Base-by-base conservation (phyloP, 2,797 vertebrate species). In the Enteromius afrohamiltoni region DNA sequence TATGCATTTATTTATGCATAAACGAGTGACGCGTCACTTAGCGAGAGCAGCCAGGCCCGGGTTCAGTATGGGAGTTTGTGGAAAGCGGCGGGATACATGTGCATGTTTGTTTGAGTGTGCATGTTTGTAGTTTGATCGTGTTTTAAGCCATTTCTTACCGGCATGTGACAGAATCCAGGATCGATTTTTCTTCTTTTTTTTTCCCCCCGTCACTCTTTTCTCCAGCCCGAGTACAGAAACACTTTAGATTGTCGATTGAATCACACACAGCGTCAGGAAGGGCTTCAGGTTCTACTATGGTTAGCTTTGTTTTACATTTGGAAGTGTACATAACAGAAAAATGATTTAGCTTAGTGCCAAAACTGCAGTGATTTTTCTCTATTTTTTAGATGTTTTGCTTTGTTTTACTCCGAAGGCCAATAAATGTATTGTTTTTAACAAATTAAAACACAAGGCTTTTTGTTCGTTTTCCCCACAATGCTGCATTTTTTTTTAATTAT, bases 311-410 rank as follows among this genome's bases (percentile, higher is more conserved):
- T 85, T 75, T 82, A 70, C 51, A 83, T 79, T 70, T 42, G 65
- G 71, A 83, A 80, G 67, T 45, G 77, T 83, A 79, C 55, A 77
- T 79, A 83, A 69, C 75, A 83, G 73, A 84, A 86, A 81, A 80
- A 85, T 85, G 83, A 77, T 88, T 80, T 88, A 89, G 89, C 77
- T 85, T 89, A 89, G 85, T 87, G 88, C 88, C 88, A 89, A 90
- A 87, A 89, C 82, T 86, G 86, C 87, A 87, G 85, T 84, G 79
- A 85, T 73, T 73, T 83, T 79, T 81, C 69, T 83, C 9, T 84
- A 47, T 82, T 82, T 85, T 86, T 86, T 88, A 85, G 86, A 83
- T 80, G 58, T 86, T 42, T 86, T 88, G 89, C 85, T 87, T 84
- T 86, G 76, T 86, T 86, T 89, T 87, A 83, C 34, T 76, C 64